These are phyloP conservation scores for Cephus rjabovi DNA, from an alignment of 2,888 invertebrate genomes.

Conservation along the genomic window DNA sequence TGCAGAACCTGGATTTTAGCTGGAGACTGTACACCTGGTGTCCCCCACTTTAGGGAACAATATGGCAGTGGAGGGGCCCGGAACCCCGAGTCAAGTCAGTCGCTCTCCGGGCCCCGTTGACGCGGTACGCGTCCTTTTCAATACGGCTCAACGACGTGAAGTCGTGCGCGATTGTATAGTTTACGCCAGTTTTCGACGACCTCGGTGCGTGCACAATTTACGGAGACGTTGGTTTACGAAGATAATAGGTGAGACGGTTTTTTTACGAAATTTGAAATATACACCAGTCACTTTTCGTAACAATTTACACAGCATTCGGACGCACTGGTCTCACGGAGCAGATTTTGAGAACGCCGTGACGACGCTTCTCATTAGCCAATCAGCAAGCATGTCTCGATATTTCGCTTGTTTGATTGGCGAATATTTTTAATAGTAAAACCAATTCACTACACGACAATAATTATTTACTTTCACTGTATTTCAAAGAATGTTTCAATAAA, in stretches of 20 bases:
- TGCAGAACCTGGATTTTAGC: constrained; percentile 9
- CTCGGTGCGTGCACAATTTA: neutral
- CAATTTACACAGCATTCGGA: neutral
- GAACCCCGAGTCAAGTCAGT: constrained; percentile 51
- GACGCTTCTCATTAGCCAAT: neutral
- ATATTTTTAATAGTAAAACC: neutral
- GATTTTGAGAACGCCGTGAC: neutral
- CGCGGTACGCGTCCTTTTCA: neutral
- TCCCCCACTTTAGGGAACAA: constrained; percentile 30
- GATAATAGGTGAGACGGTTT: neutral
- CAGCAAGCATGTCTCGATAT: neutral
- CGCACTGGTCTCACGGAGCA: neutral
- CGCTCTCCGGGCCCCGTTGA: constrained; percentile 52
- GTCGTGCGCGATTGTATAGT: neutral
- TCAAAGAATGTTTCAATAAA: neutral
- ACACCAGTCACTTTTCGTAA: neutral
- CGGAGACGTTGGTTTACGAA: neutral
- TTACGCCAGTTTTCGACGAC: neutral
- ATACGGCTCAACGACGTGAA: neutral
- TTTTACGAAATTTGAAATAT: neutral
- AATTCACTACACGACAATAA: neutral
- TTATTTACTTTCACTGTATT: neutral
- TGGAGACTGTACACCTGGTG: constrained; percentile 23
- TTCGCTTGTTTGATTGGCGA: neutral
- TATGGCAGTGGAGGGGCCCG: constrained; percentile 54